Conservation (phyloP, 2,113 vertebrate genomes). For the Nymphicus hollandicus region DNA sequence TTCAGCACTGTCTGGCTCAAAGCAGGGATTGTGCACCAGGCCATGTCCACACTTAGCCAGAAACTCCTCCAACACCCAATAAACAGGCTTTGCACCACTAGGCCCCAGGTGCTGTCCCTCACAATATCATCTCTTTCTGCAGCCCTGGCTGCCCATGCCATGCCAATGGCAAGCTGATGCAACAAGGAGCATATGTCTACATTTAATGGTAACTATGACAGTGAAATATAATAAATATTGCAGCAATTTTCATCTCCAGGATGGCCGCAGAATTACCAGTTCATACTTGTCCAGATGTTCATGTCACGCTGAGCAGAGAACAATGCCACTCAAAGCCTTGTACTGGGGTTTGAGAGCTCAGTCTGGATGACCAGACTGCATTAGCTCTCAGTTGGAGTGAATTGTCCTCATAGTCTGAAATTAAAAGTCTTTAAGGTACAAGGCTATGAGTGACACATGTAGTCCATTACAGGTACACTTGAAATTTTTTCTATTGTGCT, state of each 20-base stretch:
- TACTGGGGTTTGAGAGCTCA: slow-evolving; percentile 34
- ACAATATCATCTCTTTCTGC: not conserved
- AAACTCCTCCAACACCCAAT: no score
- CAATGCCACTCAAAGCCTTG: not conserved
- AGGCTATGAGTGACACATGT: slow-evolving; percentile 20
- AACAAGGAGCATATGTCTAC: not conserved
- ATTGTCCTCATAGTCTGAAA: slow-evolving; percentile 33
- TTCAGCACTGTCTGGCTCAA: no score
- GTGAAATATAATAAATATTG: not conserved
- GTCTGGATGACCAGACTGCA: not conserved
- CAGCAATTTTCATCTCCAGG: not conserved
- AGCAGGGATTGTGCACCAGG: no score
- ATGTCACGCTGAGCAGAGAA: not conserved
- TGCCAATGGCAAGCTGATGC: not conserved
- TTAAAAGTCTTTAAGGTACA: slow-evolving; percentile 39
- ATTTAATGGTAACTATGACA: not conserved
- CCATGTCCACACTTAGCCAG: no score
- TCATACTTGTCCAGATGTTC: not conserved
- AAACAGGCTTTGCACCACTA: not conserved
- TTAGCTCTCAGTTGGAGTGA: not conserved
- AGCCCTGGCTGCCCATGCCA: not conserved
- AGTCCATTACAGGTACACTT: slow-evolving; percentile 12
- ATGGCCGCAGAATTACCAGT: not conserved
- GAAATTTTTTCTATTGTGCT: not conserved
- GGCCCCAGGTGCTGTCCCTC: not conserved